Base-by-base conservation (phyloP, 64 coral and sea anemone species). In the Acropora tenuis region DNA sequence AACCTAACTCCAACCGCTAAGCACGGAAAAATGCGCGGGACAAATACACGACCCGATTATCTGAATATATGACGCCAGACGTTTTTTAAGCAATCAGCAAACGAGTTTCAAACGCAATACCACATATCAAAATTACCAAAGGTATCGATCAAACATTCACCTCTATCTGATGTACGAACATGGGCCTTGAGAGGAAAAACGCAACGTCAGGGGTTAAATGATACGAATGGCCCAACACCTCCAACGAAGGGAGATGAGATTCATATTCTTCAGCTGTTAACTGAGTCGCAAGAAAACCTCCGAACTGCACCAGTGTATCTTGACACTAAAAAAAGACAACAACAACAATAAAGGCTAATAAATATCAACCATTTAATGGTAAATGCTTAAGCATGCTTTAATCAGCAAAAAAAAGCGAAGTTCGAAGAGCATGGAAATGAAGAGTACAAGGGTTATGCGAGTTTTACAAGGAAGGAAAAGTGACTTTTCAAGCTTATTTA, bases 121-220 rank as follows among this genome's bases (percentile, higher is more conserved):
- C 30, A 30, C 30, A 30, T 30, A 30, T 30, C 30, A 30, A 30
- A 30, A 30, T 30, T 55, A 4, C 61, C 8, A 66, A 66, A 73
- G 41, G 41, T 2, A 74, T 43, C 3, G 2, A 17, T 0, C 13
- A 49, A 50, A 4, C n/a, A 40, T 18, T 17, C 75, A 98, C 97
- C 89, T 99, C 94, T 68, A 99, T 99, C 46, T 99, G 94, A 52
- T 99, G 94, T n/a, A 78, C 88, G 90, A 96, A 96, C 97, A 99
- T 99, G 16, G 94, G 97, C 65, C 97, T 91, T 40, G 94, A 95
- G 16, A 99, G 91, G 73, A 95, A 99, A 75, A 99, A 99, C 8
- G 97, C 97, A 1, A 81, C 97, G 9, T 99, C 97, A 68, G 94
- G 94, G 6, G 94, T 91, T 0, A 99, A 86, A 75, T 99, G 94